These are phyloP conservation scores for Araneus ventricosus DNA, from an alignment of 1,140 invertebrate genomes.

Conservation along the genomic window DNA sequence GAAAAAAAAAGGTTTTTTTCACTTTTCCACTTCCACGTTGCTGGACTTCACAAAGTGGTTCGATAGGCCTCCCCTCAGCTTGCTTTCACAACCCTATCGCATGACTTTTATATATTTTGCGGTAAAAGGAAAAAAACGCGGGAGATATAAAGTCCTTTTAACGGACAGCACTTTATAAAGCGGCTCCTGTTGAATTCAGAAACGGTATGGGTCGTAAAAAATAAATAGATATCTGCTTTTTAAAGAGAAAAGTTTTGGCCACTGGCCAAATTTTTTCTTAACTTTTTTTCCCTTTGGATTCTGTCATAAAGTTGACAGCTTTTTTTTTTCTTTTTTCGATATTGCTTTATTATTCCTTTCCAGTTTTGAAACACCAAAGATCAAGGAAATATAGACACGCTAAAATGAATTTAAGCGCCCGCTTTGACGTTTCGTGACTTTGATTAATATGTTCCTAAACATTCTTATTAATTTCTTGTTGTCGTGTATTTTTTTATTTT, in stretches of 20 bases:
- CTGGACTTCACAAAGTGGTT: conserved; percentile 48
- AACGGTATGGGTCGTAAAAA: conserved; percentile 60
- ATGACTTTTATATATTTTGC: conserved; percentile 43
- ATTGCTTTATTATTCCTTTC: conserved; percentile 19
- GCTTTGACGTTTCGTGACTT: neutral
- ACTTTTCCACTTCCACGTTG: neutral
- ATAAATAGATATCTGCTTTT: conserved; percentile 65
- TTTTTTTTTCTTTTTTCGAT: conserved; percentile 1
- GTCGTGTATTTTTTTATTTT: neutral
- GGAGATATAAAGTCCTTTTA: conserved; percentile 65
- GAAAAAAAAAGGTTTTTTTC: conserved; percentile 8
- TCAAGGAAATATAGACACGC: neutral
- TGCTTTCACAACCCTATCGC: conserved; percentile 55
- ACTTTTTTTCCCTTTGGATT: neutral
- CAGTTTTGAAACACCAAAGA: neutral
- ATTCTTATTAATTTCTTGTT: neutral
- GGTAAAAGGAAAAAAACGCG: neutral
- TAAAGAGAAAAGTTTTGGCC: conserved; percentile 57
- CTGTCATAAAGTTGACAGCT: conserved; percentile 2
- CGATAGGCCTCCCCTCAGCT: neutral
- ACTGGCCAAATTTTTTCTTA: neutral
- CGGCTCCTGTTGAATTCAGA: conserved; percentile 54
- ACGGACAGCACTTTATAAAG: conserved; percentile 63
- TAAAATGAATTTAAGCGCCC: neutral
- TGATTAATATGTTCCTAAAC: neutral